phyloP scores from a whole-genome alignment of 1,140 invertebrate genomes.

The Drosophila bipectinata region DNA sequence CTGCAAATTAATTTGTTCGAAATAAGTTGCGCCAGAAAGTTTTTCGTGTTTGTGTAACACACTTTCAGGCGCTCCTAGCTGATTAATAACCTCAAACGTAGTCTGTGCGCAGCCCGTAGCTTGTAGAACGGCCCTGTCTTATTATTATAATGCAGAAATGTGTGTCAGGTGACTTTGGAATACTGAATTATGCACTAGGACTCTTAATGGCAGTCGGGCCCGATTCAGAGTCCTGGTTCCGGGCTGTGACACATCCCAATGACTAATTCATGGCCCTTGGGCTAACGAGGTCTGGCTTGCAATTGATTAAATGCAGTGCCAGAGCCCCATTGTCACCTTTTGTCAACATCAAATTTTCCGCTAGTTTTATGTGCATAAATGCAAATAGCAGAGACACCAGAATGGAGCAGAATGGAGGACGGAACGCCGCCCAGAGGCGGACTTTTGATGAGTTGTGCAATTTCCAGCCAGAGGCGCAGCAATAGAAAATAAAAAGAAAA shows the following conservation, averaged over 20 bases:
- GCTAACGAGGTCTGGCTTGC: constrained; percentile 20
- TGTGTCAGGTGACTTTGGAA: constrained; percentile 32
- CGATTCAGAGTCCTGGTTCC: constrained; percentile 41
- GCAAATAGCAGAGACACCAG: constrained; percentile 49
- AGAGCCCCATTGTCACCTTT: constrained; percentile 73
- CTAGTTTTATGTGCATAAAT: constrained; percentile 81
- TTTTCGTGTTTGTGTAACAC: constrained; percentile 50
- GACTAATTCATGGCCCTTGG: constrained; percentile 48
- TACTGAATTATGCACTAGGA: constrained; percentile 56
- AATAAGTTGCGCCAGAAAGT: constrained; percentile 76
- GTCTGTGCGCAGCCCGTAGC: constrained; percentile 22
- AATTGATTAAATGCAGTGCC: constrained; percentile 38
- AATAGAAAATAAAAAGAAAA: constrained; percentile 32
- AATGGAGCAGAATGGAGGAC: background rate
- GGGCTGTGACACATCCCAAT: constrained; percentile 52
- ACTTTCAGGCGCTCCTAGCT: constrained; percentile 38
- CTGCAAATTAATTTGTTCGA: constrained; percentile 81
- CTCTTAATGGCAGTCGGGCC: background rate
- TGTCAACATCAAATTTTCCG: constrained; percentile 72
- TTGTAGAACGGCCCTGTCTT: constrained; percentile 13
- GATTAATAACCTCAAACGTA: constrained; percentile 61
- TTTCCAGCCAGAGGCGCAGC: constrained; percentile 44
- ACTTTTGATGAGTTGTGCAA: constrained; percentile 78
- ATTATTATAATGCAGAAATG: constrained; percentile 60
- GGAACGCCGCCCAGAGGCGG: constrained; percentile 30